These are phyloP conservation scores for Agrypnus murinus DNA, from an alignment of 2,888 invertebrate species.

Conservation along the genomic window DNA sequence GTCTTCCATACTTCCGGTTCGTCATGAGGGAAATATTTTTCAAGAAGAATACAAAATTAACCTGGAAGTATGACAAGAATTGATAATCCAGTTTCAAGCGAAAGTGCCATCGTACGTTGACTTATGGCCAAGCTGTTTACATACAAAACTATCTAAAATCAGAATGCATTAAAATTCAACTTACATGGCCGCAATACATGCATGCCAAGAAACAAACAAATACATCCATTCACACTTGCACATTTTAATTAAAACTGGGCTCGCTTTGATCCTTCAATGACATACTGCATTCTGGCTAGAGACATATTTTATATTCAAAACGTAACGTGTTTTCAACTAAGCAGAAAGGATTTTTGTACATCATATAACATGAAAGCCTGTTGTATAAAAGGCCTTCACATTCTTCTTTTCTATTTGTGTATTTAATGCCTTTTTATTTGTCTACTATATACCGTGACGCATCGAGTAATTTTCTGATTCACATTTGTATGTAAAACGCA, in stretches of 20 bases:
- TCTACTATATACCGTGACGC: conserved; percentile 16
- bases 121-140: conserved; percentile 15
- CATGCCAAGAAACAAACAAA: conserved; percentile 33
- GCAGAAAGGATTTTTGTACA: conserved; percentile 11
- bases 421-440: conserved; percentile 1
- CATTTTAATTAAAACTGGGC: conserved; percentile 41
- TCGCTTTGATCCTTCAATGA: conserved; percentile 29
- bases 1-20: neutral
- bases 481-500: too few species aligned
- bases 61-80: conserved; percentile 6
- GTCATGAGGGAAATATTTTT: conserved; percentile 1
- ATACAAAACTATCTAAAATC: conserved; percentile 23
- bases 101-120: conserved; percentile 28
- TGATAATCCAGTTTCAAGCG: conserved; percentile 10
- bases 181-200: conserved; percentile 27
- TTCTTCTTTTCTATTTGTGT: conserved; percentile 22
- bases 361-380: neutral
- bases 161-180: conserved; percentile 32
- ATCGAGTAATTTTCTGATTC: conserved; percentile 2
- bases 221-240: conserved; percentile 26
- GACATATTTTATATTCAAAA: conserved; percentile 12
- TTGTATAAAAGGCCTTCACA: conserved; percentile 20
- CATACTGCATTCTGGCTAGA: conserved; percentile 19
- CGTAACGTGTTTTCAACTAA: neutral
- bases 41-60: neutral